These are phyloP conservation scores for Bagarius yarrelli DNA, from an alignment of 2,113 vertebrate species.

Conservation along the genomic window DNA sequence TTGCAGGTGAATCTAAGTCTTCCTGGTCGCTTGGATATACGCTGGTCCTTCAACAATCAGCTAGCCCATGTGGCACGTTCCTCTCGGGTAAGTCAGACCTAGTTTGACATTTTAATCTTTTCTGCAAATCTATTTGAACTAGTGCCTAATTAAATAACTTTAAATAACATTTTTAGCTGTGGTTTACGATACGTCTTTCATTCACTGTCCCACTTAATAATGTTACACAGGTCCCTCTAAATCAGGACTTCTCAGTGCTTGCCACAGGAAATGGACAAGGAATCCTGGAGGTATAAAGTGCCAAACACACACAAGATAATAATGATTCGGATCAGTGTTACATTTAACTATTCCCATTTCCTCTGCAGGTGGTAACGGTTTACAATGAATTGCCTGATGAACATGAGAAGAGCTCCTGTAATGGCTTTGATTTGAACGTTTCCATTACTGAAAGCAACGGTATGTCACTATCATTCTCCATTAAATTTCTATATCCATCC, in stretches of 20 bases:
- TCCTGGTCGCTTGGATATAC: conserved; percentile 56
- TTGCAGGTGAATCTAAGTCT: conserved; percentile 64
- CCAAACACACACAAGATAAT: not conserved
- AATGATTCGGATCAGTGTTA: too few species aligned
- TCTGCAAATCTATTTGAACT: not conserved
- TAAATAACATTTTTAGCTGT: not conserved
- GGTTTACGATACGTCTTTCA: too few species aligned
- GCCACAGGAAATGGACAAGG: conserved; percentile 75
- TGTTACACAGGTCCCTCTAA: conserved; percentile 59
- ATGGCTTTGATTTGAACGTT: conserved; percentile 66
- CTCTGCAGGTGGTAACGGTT: conserved; percentile 68
- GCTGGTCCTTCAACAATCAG: conserved; percentile 60
- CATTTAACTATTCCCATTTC: not conserved
- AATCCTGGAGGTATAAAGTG: conserved; percentile 72
- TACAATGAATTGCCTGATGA: conserved; percentile 72
- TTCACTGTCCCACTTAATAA: conserved; percentile 3
- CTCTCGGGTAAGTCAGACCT: conserved; percentile 56
- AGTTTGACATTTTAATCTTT: not conserved
- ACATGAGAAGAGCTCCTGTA: conserved; percentile 61
- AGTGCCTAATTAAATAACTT: not conserved
- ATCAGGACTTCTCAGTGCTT: conserved; percentile 67
- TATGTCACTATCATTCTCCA: conserved; percentile 32
- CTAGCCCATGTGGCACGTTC: conserved; percentile 62
- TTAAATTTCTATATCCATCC: not conserved
- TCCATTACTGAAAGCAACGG: conserved; percentile 61